Conservation (phyloP, 2,888 invertebrate species). For the Diabrotica balteata region DNA sequence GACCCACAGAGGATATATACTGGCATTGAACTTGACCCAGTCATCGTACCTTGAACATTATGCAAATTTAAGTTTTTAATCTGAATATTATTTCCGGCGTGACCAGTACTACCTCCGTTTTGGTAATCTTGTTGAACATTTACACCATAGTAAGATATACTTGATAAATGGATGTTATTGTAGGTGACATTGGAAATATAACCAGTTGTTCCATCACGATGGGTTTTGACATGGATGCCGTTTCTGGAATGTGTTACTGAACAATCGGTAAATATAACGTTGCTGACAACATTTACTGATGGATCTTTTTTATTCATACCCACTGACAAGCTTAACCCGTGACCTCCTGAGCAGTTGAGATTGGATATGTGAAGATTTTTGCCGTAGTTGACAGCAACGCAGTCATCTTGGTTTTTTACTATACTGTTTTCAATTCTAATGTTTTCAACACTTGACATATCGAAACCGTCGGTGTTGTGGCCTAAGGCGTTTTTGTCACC, state of each 20-base stretch:
- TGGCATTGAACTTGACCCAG: constrained; percentile 28
- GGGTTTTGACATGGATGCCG: constrained; percentile 42
- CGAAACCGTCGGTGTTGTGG: constrained; percentile 40
- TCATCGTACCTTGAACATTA: constrained; percentile 33
- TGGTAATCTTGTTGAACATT: constrained; percentile 41
- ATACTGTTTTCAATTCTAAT: constrained; percentile 36
- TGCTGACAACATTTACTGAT: constrained; percentile 32
- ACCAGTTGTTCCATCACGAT: constrained; percentile 37
- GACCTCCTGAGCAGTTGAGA: constrained; percentile 39
- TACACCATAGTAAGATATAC: constrained; percentile 38
- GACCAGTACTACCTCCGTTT: constrained; percentile 34
- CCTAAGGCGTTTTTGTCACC: constrained; percentile 30
- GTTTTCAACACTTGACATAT: constrained; percentile 27
- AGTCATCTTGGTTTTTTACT: constrained; percentile 43
- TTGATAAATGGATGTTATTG: constrained; percentile 35
- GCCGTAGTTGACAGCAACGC: constrained; percentile 41
- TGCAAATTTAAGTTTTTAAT: constrained; percentile 34
- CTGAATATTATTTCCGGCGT: constrained; percentile 36
- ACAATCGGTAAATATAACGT: constrained; percentile 36
- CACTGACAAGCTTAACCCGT: constrained; percentile 43
- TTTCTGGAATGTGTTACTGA: constrained; percentile 38
- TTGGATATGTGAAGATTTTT: constrained; percentile 32
- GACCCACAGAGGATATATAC: constrained; percentile 40
- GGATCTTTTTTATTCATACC: constrained; percentile 34
- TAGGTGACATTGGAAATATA: constrained; percentile 36